Evolutionary conservation across 2,797 vertebrate species (phyloP), one percentile per base, ranked within the genome.

Genomic region (Graptemys geographica): DNA sequence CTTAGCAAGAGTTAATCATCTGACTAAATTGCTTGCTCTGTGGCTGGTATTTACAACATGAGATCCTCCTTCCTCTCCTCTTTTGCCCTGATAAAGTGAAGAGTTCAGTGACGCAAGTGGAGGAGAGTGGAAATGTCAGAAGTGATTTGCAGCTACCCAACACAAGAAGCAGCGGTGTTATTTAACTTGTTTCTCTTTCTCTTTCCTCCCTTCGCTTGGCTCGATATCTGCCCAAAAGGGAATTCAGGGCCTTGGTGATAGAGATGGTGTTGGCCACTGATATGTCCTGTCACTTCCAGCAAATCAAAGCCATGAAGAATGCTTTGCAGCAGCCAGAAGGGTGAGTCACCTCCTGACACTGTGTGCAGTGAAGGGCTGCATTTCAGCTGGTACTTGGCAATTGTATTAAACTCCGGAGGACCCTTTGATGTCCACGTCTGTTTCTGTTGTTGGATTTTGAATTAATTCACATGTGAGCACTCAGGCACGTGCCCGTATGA

Each of bases 281-380:
- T 97, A 99, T 99, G 99, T 99, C 99, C 90, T 99, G 99, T 97
- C 99, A 99, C 97, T 99, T 99, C 98, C 99, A 99, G 96, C 99
- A 99, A 97, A 99, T 99, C 97, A 99, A 99, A 98, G 98, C 98
- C 81, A 99, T 99, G 99, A 99, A 99, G 98, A 99, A 98, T 53
- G 98, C 99, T 92, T 97, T 99, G 88, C 99, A 99, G 96, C 99
- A 99, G 95, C 99, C 99, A 79, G 99, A 99, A 96, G 98, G 98
- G 99, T 99, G 97, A 99, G 99, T 99, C 91, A 90, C 62, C 92
- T 91, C 74, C 51, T 87, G 87, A 49, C 79, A 11, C 49, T 33
- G 8, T 51, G 52, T 86, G n/a, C 83, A 83, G 62, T 86, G 41
- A 90, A 55, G 18, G 47, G n/a, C 56, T 88, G 37, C 65, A 16